Percentiles rank a stretch among this genome's conserved stretches.
These are phyloP conservation scores for Drosophila teissieri DNA, from an alignment of 1,140 invertebrate species.

Conservation along the genomic window DNA sequence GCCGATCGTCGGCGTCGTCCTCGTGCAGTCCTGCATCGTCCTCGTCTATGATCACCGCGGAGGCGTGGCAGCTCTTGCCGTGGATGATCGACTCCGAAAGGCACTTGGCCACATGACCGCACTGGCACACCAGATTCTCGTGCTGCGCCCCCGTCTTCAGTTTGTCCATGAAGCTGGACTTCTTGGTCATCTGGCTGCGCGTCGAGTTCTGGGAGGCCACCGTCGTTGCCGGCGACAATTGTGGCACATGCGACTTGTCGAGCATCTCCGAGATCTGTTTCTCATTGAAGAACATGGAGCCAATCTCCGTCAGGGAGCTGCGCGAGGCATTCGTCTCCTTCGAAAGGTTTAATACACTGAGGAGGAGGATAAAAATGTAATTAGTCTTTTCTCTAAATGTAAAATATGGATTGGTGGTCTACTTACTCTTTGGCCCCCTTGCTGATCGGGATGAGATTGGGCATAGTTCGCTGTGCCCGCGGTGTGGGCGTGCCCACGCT, in stretches of 20 bases:
- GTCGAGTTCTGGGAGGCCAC: conserved; percentile 75
- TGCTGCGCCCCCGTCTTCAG: conserved; percentile 88
- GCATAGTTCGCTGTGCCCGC: conserved; percentile 87
- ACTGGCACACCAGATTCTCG: conserved; percentile 89
- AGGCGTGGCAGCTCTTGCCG: conserved; percentile 87
- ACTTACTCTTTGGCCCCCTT: conserved; percentile 77
- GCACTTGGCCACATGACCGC: conserved; percentile 92
- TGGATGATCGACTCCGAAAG: conserved; percentile 92
- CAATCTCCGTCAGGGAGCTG: conserved; percentile 75
- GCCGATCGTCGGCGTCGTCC: conserved; percentile 69
- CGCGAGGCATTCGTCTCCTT: conserved; percentile 74
- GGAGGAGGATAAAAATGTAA: no score
- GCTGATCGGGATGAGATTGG: conserved; percentile 89
- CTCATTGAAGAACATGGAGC: conserved; percentile 80
- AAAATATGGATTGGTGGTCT: neutral
- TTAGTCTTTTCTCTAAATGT: neutral
- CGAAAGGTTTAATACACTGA: conserved; percentile 71
- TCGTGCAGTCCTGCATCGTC: conserved; percentile 85
- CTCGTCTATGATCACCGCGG: conserved; percentile 66
- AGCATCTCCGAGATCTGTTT: conserved; percentile 80
- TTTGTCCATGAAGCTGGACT: conserved; percentile 90
- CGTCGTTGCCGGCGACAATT: conserved; percentile 82
- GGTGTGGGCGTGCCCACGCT: conserved; percentile 82
- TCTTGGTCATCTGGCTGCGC: conserved; percentile 86
- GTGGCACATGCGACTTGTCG: conserved; percentile 81